Evolutionary conservation across 2,888 invertebrate species (phyloP).

Genomic region (Diplazon laetatorius): DNA sequence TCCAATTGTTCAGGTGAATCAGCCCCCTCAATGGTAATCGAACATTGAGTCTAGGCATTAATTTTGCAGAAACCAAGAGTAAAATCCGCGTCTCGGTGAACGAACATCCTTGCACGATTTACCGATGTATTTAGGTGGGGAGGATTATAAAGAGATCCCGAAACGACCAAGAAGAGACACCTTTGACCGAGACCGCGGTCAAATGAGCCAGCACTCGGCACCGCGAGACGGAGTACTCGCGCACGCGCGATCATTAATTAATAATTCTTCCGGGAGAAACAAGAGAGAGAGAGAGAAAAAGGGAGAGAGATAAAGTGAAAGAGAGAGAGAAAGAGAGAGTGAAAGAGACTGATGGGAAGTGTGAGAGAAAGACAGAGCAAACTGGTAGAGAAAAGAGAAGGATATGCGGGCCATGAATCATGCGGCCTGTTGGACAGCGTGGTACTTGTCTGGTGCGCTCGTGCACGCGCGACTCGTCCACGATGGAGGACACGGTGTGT

Average conservation of each 20-base stretch:
- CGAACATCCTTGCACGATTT: not conserved
- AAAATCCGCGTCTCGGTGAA: not conserved
- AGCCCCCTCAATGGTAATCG: too few relatives aligned
- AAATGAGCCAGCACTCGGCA: constrained; percentile 55
- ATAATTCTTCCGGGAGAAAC: constrained; percentile 67
- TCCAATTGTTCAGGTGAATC: too few relatives aligned
- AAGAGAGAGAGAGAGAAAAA: constrained; percentile 44
- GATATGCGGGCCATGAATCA: constrained; percentile 68
- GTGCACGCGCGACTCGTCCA: constrained; percentile 54
- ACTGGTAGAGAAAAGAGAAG: constrained; percentile 29
- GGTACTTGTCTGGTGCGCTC: constrained; percentile 58
- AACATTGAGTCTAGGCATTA: too few relatives aligned
- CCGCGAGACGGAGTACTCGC: constrained; percentile 24
- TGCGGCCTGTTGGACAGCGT: constrained; percentile 66
- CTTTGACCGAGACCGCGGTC: constrained; percentile 54
- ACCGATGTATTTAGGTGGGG: not conserved
- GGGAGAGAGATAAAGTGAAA: constrained; percentile 12
- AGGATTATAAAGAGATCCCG: constrained; percentile 27
- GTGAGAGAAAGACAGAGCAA: constrained; percentile 12
- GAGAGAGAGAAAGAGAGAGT: too few relatives aligned
- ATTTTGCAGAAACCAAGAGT: not conserved
- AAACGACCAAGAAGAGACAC: constrained; percentile 41
- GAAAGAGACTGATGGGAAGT: too few relatives aligned
- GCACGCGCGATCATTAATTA: constrained; percentile 66
- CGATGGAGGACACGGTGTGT: constrained; percentile 30